Evolutionary conservation across 2,113 vertebrate species (phyloP).

Genomic region (Nesoenas mayeri): DNA sequence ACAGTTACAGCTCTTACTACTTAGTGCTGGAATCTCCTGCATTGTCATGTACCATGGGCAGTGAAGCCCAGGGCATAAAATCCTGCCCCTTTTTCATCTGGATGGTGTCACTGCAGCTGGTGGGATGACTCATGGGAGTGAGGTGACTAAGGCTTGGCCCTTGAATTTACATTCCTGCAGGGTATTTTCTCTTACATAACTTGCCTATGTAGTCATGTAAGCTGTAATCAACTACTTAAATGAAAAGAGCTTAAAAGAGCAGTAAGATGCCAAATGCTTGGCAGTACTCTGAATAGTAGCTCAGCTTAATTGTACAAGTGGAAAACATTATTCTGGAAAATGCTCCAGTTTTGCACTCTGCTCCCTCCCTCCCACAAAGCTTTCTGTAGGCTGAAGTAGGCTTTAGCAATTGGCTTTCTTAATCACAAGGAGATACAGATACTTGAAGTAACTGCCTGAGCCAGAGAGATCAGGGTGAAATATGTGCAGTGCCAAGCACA

Average conservation of each 20-base stretch:
- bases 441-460: background rate
- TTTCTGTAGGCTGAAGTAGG: conserved; percentile 28
- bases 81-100: background rate
- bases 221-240: conserved; percentile 50
- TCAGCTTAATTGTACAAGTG: conserved; percentile 6
- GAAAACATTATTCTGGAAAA: conserved; percentile 42
- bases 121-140: conserved; percentile 16
- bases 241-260: conserved; percentile 55
- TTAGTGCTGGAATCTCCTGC: background rate
- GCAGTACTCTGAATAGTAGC: background rate
- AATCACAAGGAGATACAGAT: conserved; percentile 20
- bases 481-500: background rate
- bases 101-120: conserved; percentile 31
- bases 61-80: background rate
- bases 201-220: conserved; percentile 15
- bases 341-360: conserved; percentile 38
- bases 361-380: conserved; percentile 2
- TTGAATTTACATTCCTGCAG: conserved; percentile 26
- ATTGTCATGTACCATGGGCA: background rate
- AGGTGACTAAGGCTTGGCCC: conserved; percentile 41
- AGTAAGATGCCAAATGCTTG: background rate
- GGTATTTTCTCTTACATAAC: conserved; percentile 34
- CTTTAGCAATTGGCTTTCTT: background rate
- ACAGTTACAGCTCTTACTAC: background rate
- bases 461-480: background rate